A percentile compares a stretch with the other conserved stretches of the same genome.
Evolutionary conservation across 2,888 invertebrate genomes (phyloP).

Genomic region (Philaethria dido): DNA sequence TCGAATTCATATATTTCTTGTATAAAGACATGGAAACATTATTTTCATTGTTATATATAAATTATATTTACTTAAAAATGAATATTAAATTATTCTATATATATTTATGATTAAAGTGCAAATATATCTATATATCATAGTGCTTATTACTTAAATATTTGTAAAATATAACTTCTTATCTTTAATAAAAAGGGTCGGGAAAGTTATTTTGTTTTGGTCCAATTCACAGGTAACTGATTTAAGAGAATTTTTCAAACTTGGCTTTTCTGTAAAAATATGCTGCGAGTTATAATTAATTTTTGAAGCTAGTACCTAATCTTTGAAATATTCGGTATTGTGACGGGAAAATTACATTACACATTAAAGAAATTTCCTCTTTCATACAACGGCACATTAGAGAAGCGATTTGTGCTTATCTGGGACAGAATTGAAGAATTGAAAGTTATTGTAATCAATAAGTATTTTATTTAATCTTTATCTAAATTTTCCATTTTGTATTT

Average conservation of each 20-base stretch:
- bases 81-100: too few relatives aligned
- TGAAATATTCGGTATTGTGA: constrained; percentile 40
- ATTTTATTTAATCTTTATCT: too few relatives aligned
- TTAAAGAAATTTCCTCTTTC: constrained; percentile 44
- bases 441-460: too few relatives aligned
- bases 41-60: too few relatives aligned
- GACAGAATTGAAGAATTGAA: too few relatives aligned
- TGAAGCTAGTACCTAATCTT: constrained; percentile 42
- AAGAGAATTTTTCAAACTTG: background rate
- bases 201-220: constrained; percentile 4
- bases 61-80: too few relatives aligned
- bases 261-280: background rate
- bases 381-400: too few relatives aligned
- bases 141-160: background rate
- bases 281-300: constrained; percentile 47
- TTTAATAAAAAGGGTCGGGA: background rate
- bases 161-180: constrained; percentile 5
- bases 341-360: constrained; percentile 49
- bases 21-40: too few relatives aligned
- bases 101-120: too few relatives aligned
- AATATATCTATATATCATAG: background rate
- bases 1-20: too few relatives aligned
- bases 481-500: background rate
- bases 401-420: too few relatives aligned
- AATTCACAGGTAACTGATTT: constrained; percentile 29